phyloP scores from a whole-genome alignment of 2,797 vertebrate species.

The Semaprochilodus insignis region DNA sequence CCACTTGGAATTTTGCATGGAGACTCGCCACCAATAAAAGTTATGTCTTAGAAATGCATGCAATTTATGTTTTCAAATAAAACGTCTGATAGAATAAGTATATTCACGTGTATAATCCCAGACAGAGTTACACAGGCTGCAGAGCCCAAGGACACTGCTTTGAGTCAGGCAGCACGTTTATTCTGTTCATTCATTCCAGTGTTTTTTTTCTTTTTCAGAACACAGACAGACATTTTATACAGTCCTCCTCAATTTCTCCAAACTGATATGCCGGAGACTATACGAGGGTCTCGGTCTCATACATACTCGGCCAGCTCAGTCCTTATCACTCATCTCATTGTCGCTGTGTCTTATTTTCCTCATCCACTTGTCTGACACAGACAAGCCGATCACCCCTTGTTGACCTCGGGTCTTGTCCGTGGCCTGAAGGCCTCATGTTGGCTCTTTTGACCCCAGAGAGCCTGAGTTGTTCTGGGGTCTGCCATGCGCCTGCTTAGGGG shows the following conservation, averaged over 20 bases:
- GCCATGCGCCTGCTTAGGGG: slow-evolving; percentile 64
- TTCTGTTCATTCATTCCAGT: slow-evolving; percentile 38
- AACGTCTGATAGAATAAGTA: background rate
- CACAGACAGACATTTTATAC: background rate
- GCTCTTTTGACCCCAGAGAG: slow-evolving; percentile 44
- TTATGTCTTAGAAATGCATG: background rate
- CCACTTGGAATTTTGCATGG: too few relatives aligned
- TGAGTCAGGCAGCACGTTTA: slow-evolving; percentile 37
- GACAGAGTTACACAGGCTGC: background rate
- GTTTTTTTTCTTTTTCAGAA: background rate
- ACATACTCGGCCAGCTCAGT: slow-evolving; percentile 38
- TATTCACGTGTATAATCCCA: background rate
- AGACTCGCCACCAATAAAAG: too few relatives aligned
- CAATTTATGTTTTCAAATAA: too few relatives aligned
- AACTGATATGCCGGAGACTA: background rate
- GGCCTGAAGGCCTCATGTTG: slow-evolving; percentile 18
- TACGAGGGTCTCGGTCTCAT: background rate
- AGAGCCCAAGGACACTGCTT: slow-evolving; percentile 57
- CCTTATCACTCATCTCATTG: slow-evolving; percentile 52
- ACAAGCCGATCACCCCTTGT: slow-evolving; percentile 58
- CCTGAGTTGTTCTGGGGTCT: slow-evolving; percentile 48
- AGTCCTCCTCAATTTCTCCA: background rate
- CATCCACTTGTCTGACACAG: slow-evolving; percentile 50
- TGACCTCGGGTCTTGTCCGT: slow-evolving; percentile 41
- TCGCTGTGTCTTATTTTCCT: slow-evolving; percentile 43